Conservation (phyloP, 2,888 invertebrate genomes). For the Standfussiana lucernea region DNA sequence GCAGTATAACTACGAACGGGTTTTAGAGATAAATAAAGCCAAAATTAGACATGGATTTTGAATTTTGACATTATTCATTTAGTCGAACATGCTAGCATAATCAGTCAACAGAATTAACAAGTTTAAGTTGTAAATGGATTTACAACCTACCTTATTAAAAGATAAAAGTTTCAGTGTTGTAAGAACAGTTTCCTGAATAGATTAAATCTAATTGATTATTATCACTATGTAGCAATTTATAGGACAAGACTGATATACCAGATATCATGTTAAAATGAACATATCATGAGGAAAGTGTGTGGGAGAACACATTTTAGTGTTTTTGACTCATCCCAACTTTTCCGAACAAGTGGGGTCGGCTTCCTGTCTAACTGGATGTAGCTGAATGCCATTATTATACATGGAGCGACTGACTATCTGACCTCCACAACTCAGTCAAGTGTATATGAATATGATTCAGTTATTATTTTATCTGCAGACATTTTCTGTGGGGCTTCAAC, state of each 20-base stretch:
- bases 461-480: not conserved
- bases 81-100: not conserved
- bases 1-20: not conserved
- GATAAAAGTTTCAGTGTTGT: not conserved
- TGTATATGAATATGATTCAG: not conserved
- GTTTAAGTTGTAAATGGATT: conserved; percentile 7
- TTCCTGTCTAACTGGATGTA: not conserved
- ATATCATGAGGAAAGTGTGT: not conserved
- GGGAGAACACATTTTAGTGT: not conserved
- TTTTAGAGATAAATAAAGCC: not conserved
- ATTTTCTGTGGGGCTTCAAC: not conserved
- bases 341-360: not conserved
- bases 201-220: conserved; percentile 15
- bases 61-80: conserved; percentile 10
- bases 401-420: not conserved
- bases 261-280: not conserved
- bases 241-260: not conserved
- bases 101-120: conserved; percentile 2
- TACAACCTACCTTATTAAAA: not conserved
- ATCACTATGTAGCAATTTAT: not conserved
- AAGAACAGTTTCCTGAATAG: conserved; percentile 11
- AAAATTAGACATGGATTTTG: not conserved
- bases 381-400: not conserved
- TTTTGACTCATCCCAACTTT: not conserved
- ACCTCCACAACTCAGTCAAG: not conserved